These are phyloP conservation scores for Hydrophis major DNA, from an alignment of 2,797 vertebrate genomes.

Conservation along the genomic window DNA sequence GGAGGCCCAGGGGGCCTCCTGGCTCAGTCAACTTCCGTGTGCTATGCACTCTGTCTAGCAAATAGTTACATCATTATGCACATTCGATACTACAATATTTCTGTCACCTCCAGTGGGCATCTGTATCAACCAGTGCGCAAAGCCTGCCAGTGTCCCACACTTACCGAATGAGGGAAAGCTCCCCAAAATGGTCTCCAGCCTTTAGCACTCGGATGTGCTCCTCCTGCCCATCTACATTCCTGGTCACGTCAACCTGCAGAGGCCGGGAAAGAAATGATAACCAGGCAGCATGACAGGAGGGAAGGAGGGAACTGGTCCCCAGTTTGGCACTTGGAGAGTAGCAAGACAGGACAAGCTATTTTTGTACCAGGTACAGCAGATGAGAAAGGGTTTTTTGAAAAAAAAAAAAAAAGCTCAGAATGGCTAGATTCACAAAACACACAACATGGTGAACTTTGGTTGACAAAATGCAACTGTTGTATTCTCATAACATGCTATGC, in stretches of 20 bases:
- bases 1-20: background rate
- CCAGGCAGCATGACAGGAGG: fast-evolving
- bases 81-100: background rate
- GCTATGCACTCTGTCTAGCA: background rate
- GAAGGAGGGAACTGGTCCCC: background rate
- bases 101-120: background rate
- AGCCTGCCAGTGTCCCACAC: background rate
- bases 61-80: background rate
- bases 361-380: too few relatives aligned
- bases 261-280: too few relatives aligned
- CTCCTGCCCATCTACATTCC: constrained; percentile 49
- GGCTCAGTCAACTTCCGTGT: background rate
- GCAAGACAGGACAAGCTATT: background rate
- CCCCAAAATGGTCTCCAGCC: constrained; percentile 81
- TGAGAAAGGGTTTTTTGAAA: background rate
- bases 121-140: background rate
- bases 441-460: background rate
- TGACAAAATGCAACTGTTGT: background rate
- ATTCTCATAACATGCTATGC: background rate
- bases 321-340: background rate
- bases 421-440: background rate
- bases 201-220: constrained; percentile 73
- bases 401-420: background rate
- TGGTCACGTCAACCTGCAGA: constrained; percentile 76
- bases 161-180: constrained; percentile 84